Evolutionary conservation across 2,888 invertebrate species (phyloP).

Genomic region (Boloria selene): DNA sequence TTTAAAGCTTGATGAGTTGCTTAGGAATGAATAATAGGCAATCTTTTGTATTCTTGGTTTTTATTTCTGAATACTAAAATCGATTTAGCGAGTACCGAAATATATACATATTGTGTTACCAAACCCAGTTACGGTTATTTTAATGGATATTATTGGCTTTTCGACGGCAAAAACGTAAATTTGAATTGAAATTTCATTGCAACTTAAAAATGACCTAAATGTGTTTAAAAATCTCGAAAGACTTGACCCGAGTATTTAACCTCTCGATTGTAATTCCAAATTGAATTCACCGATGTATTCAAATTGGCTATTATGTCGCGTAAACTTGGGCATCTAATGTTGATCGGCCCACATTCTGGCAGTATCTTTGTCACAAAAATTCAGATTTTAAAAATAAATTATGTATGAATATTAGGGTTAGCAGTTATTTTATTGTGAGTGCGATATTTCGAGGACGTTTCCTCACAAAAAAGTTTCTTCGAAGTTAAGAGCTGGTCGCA

Average conservation of each 20-base stretch:
- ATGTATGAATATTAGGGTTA: conserved; percentile 45
- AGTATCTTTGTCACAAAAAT: conserved; percentile 50
- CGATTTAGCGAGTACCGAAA: conserved; percentile 26
- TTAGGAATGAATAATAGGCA: conserved; percentile 45
- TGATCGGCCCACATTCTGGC: conserved; percentile 51
- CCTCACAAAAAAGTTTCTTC: conserved; percentile 12
- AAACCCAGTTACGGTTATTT: not conserved
- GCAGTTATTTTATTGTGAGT: conserved; percentile 54
- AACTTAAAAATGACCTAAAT: conserved; percentile 22
- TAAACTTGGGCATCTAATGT: conserved; percentile 61
- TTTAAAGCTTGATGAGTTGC: conserved; percentile 55
- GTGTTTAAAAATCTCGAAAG: conserved; percentile 29
- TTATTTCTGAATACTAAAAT: conserved; percentile 36
- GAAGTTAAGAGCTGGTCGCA: conserved; percentile 33
- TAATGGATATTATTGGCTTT: not conserved
- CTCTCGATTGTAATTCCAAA: conserved; percentile 47
- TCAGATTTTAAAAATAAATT: conserved; percentile 49
- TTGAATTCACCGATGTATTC: conserved; percentile 55
- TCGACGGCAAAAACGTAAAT: not conserved
- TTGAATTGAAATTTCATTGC: conserved; percentile 5
- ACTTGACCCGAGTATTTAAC: conserved; percentile 50
- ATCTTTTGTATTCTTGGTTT: conserved; percentile 50
- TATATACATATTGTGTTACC: not conserved
- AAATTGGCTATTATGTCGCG: conserved; percentile 44
- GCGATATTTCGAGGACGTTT: conserved; percentile 36